phyloP scores from a whole-genome alignment of 1,140 invertebrate species.

The Drosophila teissieri region DNA sequence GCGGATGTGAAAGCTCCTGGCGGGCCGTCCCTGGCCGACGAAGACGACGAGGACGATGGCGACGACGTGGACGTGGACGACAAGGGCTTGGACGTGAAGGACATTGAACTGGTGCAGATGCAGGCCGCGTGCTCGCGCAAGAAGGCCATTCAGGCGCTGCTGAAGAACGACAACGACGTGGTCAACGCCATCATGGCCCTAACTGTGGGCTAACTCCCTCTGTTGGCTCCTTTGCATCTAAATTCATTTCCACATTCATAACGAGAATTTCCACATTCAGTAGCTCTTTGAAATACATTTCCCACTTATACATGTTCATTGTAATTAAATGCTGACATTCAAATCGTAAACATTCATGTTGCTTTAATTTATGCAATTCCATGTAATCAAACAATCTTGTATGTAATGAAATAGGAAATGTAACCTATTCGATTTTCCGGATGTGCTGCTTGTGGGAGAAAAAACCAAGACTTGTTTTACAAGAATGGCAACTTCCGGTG shows the following conservation, averaged over 20 bases:
- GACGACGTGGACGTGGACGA: slow-evolving; percentile 4
- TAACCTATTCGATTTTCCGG: too few relatives aligned
- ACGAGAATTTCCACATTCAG: too few relatives aligned
- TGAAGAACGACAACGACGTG: slow-evolving; percentile 58
- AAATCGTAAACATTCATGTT: background rate
- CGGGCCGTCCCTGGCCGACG: background rate
- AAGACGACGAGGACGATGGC: slow-evolving; percentile 14
- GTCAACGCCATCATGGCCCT: slow-evolving; percentile 73
- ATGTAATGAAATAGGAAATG: too few relatives aligned
- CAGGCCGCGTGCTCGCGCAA: slow-evolving; percentile 56
- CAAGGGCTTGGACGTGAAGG: slow-evolving; percentile 42
- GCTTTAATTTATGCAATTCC: too few relatives aligned
- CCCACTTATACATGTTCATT: too few relatives aligned
- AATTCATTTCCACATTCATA: background rate
- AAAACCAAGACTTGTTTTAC: background rate
- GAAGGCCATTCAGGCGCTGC: slow-evolving; percentile 55
- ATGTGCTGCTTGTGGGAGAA: too few relatives aligned
- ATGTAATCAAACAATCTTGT: too few relatives aligned
- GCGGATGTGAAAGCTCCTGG: background rate
- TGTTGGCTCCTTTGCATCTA: background rate
- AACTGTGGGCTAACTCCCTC: slow-evolving; percentile 32
- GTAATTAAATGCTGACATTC: background rate
- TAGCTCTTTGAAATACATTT: too few relatives aligned
- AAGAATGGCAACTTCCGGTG: slow-evolving; percentile 1
- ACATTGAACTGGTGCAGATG: slow-evolving; percentile 69